phyloP scores from a whole-genome alignment of 2,888 invertebrate species.

The Crossocerus cetratus region DNA sequence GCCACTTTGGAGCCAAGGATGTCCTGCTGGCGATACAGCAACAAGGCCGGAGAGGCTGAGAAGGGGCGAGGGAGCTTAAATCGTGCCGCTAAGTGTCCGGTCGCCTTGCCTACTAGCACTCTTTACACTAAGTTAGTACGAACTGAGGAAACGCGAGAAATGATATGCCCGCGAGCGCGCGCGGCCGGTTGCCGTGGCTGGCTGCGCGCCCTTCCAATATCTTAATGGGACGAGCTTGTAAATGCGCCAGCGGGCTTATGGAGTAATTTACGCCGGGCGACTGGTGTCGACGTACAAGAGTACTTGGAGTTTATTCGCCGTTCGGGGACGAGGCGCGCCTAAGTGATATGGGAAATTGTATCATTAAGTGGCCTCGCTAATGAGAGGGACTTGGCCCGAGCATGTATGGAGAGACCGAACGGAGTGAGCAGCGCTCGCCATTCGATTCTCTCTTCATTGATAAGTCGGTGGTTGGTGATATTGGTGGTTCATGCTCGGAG shows the following conservation, averaged over 20 bases:
- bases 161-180: too few species aligned
- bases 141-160: too few species aligned
- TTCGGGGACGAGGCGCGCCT: not conserved
- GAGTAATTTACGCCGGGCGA: not conserved
- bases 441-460: not conserved
- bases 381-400: not conserved
- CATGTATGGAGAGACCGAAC: not conserved
- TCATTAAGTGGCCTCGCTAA: not conserved
- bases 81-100: too few species aligned
- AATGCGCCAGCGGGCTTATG: not conserved
- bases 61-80: too few species aligned
- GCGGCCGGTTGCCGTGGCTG: not conserved
- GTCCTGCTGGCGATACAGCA: too few species aligned
- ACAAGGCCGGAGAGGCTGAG: too few species aligned
- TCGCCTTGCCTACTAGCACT: too few species aligned
- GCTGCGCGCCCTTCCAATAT: not conserved
- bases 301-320: not conserved
- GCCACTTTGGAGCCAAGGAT: too few species aligned
- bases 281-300: not conserved
- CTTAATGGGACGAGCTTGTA: not conserved
- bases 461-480: not conserved
- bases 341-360: conserved; percentile 1
- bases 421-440: not conserved
- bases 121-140: too few species aligned
- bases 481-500: too few species aligned